Conservation (phyloP, 2,888 invertebrate genomes). For the Synergus itoensis region DNA sequence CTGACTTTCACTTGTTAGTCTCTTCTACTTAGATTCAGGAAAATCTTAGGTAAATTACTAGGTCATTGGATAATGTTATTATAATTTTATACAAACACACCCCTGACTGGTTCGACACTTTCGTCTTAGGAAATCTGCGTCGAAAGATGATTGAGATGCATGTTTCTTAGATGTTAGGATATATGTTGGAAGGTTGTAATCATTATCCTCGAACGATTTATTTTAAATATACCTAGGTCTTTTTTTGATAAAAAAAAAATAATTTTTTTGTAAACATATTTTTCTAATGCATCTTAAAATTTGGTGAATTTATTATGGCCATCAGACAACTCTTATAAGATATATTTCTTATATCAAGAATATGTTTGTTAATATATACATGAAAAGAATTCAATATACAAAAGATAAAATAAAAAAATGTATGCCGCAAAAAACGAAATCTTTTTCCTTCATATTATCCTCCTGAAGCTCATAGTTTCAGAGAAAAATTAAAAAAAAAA, state of each 20-base stretch:
- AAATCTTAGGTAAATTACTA: slow-evolving; percentile 25
- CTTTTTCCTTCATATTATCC: no score
- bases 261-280: neutral
- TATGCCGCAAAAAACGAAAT: no score
- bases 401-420: no score
- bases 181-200: neutral
- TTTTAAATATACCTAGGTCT: neutral
- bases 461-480: no score
- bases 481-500: no score
- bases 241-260: neutral
- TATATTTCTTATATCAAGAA: no score
- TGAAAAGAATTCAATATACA: no score
- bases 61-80: slow-evolving; percentile 39
- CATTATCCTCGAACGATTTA: no score
- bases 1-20: neutral
- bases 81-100: slow-evolving; percentile 38
- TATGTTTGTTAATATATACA: no score
- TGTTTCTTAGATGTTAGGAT: neutral
- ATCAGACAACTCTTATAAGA: no score
- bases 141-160: neutral
- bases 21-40: neutral
- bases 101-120: slow-evolving; percentile 35
- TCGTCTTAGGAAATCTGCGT: slow-evolving; percentile 5
- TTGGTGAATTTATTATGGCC: no score
- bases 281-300: no score